Conservation (phyloP, 2,888 invertebrate genomes). For the Microchrysa polita region DNA sequence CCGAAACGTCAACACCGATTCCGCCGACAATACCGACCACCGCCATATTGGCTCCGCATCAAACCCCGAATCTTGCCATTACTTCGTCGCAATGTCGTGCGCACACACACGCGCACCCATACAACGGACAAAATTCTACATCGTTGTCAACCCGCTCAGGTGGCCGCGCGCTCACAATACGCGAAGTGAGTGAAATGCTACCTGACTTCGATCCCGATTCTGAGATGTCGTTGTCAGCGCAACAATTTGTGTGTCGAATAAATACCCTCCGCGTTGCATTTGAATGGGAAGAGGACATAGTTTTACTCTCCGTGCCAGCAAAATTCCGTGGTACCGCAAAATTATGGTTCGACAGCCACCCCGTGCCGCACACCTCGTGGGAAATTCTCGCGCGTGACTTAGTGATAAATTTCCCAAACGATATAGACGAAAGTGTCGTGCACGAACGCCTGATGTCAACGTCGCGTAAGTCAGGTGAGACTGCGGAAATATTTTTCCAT, state of each 20-base stretch:
- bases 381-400: not conserved
- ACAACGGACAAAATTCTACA: not conserved
- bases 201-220: not conserved
- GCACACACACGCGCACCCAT: not conserved
- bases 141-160: not conserved
- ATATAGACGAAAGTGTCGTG: not conserved
- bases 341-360: slow-evolving; percentile 7
- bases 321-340: not conserved
- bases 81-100: too few relatives aligned
- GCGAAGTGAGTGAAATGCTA: not conserved
- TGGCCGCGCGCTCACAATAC: not conserved
- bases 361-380: not conserved
- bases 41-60: too few relatives aligned
- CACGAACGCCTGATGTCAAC: not conserved
- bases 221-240: not conserved
- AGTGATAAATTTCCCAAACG: not conserved
- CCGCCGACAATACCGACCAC: too few relatives aligned
- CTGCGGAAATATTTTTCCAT: not conserved
- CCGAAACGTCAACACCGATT: too few relatives aligned
- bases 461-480: not conserved
- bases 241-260: not conserved
- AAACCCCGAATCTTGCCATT: too few relatives aligned
- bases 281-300: not conserved
- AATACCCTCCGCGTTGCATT: not conserved
- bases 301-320: not conserved